These are phyloP conservation scores for Archegozetes longisetosus DNA, from an alignment of 1,140 invertebrate species.

Conservation along the genomic window DNA sequence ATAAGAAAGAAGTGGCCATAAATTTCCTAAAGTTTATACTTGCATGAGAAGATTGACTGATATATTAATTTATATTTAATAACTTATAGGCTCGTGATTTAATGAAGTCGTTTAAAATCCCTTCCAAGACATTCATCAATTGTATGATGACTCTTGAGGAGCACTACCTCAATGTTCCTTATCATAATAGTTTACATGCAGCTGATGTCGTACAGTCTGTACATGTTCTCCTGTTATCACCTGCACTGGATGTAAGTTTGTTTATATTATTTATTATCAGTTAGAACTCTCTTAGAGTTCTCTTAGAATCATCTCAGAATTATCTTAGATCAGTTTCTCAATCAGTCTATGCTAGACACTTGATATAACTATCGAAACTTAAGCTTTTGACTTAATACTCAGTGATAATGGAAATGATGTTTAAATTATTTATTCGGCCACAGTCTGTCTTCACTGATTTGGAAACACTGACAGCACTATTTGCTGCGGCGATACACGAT, in stretches of 20 bases:
- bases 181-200: conserved; percentile 88
- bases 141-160: conserved; percentile 96
- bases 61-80: too few species aligned
- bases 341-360: not conserved
- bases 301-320: not conserved
- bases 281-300: not conserved
- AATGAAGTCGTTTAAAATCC: conserved; percentile 82
- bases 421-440: not conserved
- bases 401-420: too few species aligned
- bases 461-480: conserved; percentile 81
- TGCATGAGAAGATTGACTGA: too few species aligned
- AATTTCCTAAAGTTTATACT: too few species aligned
- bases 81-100: conserved; percentile 50
- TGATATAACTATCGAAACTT: too few species aligned
- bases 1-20: too few species aligned
- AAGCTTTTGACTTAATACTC: too few species aligned
- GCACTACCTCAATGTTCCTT: conserved; percentile 84
- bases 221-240: conserved; percentile 75
- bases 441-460: conserved; percentile 85
- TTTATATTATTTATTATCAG: conserved; percentile 2
- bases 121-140: conserved; percentile 76
- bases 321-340: not conserved
- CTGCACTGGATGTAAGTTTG: conserved; percentile 38
- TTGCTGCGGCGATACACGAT: conserved; percentile 86
- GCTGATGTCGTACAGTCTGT: conserved; percentile 89